phyloP scores from a whole-genome alignment of 2,113 vertebrate species.

The Apteryx owenii region DNA sequence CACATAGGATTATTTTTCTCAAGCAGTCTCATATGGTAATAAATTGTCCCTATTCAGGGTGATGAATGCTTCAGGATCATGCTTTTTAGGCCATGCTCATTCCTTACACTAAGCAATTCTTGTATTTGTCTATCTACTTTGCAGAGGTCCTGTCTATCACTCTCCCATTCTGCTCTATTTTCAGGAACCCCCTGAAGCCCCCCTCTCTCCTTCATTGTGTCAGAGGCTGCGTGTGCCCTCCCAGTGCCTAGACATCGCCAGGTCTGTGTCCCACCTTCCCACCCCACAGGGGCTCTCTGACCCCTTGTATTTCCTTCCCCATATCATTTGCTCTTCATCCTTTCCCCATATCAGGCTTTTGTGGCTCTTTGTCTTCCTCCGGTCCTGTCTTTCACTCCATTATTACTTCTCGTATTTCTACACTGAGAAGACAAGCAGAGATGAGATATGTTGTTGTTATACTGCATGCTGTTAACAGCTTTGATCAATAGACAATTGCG shows the following conservation, averaged over 20 bases:
- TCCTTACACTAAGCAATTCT: not conserved
- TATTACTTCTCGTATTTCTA: not conserved
- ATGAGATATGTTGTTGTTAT: conserved; percentile 16
- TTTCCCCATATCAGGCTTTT: not conserved
- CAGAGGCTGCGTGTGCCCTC: not conserved
- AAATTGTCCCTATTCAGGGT: not conserved
- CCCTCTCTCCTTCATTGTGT: not conserved
- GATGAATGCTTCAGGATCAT: not conserved
- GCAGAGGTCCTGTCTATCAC: not conserved
- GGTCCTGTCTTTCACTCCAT: not conserved
- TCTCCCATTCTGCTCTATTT: not conserved
- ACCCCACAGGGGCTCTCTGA: not conserved
- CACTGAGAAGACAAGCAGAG: conserved; percentile 20
- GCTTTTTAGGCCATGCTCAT: not conserved
- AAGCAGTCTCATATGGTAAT: not conserved
- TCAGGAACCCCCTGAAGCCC: not conserved
- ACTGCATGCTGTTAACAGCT: conserved; percentile 18
- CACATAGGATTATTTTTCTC: not conserved
- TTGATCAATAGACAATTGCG: conserved; percentile 6
- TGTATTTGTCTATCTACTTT: not conserved
- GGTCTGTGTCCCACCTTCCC: not conserved
- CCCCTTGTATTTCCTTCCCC: not conserved
- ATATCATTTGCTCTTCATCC: not conserved
- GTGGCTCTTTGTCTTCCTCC: not conserved
- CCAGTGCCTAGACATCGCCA: not conserved